These are phyloP conservation scores for Andrena fulva DNA, from an alignment of 2,888 invertebrate species.

Conservation along the genomic window DNA sequence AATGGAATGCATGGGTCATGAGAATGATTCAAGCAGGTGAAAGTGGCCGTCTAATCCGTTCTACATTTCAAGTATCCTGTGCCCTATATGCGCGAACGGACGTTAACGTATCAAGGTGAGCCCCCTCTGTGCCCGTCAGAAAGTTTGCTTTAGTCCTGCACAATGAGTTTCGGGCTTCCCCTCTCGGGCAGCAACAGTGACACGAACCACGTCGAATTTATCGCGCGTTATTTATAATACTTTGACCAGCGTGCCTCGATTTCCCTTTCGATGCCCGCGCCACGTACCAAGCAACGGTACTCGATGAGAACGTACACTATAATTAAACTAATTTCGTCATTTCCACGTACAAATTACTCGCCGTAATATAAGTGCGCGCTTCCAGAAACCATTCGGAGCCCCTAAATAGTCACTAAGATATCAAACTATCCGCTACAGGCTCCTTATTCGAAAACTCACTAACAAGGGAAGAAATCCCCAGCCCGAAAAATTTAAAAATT, in stretches of 20 bases:
- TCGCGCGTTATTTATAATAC: slow-evolving; percentile 57
- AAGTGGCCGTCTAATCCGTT: slow-evolving; percentile 25
- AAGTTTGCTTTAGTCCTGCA: not conserved
- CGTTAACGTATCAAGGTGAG: slow-evolving; percentile 48
- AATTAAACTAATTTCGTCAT: slow-evolving; percentile 12
- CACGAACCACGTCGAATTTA: slow-evolving; percentile 19
- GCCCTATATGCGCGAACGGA: not conserved
- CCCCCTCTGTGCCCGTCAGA: not conserved
- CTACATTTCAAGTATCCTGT: slow-evolving; percentile 13
- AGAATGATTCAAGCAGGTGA: slow-evolving; percentile 19
- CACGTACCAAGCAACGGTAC: not conserved
- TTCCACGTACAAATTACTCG: not conserved
- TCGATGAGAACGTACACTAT: slow-evolving; percentile 16
- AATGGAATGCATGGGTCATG: not conserved
- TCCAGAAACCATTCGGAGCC: no score
- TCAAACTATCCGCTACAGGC: no score
- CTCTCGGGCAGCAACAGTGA: not conserved
- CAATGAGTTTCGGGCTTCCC: slow-evolving; percentile 26
- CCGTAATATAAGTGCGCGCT: no score
- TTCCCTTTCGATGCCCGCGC: slow-evolving; percentile 23
- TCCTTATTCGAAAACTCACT: no score
- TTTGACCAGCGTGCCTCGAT: slow-evolving; percentile 17
- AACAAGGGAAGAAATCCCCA: no score
- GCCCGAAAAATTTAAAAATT: no score
- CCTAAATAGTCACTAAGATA: no score